Base-by-base conservation (phyloP, 2,888 invertebrate genomes). In the Marronus borbonicus region DNA sequence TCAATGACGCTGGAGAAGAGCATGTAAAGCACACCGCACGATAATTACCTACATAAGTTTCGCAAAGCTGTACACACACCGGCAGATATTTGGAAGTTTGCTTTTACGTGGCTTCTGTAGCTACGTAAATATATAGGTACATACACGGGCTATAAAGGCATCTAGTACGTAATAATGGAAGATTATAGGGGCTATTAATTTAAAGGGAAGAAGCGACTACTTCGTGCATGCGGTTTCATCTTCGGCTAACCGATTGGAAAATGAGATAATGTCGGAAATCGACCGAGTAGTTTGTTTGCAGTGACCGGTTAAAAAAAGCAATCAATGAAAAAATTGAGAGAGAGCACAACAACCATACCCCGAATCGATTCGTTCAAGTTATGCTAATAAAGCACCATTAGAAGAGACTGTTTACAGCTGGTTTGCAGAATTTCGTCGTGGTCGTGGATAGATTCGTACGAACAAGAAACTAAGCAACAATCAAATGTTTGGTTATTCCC, bases 21-120 rank as follows among this genome's bases (percentile, higher is more conserved):
- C 20, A 55, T 55, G 55, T 55, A 55, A 55, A 55, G n/a, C 55
- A n/a, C 8, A 55, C 55, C 55, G 55, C 20, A 55, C 55, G 55
- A 55, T 55, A 55, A 55, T 55, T 55, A 55, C 55, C 55, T 55
- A 55, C 55, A 55, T 17, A 55, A 55, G 55, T 55, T 55, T n/a
- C 7, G 20, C 20, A 17, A 55, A 55, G 55, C 55, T 55, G 55
- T 55, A 20, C 55, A 55, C 20, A 55, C 2, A 44, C 7, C 55
- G 14, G 55, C 20, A 55, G 55, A 55, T 55, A 55, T 55, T 55
- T 55, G 14, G 20, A 55, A 55, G 17, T 55, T n/a, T 55, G n/a
- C 55, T 55, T 55, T 55, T 55, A 55, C 55, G 20, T 2, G 55
- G 55, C n/a, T 55, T 20, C 3, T 55, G 14, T 17, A 55, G 7